Conservation (phyloP, 2,113 vertebrate species). For the Theristicus caerulescens region DNA sequence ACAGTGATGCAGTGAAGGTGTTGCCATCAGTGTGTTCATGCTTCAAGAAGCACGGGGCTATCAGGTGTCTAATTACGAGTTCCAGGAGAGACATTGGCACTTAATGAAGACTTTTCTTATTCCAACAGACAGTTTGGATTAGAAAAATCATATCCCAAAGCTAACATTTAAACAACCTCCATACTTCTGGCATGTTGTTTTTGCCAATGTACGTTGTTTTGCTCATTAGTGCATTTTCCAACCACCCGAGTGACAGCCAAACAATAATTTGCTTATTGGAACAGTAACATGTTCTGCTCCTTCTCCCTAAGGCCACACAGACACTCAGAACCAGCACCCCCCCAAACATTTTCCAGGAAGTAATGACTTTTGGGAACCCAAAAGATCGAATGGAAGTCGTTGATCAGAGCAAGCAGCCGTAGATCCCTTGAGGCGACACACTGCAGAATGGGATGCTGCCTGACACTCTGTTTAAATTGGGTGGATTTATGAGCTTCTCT, state of each 20-base stretch:
- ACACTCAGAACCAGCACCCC: not conserved
- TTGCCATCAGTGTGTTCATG: not conserved
- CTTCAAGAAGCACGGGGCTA: not conserved
- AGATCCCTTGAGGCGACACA: slow-evolving; percentile 12
- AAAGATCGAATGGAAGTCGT: not conserved
- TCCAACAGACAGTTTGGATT: not conserved
- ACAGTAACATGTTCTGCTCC: not conserved
- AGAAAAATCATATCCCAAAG: not conserved
- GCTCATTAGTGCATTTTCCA: not conserved
- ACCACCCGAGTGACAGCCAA: not conserved
- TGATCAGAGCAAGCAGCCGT: slow-evolving; percentile 41
- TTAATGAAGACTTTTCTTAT: not conserved
- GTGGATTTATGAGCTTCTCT: slow-evolving; percentile 64
- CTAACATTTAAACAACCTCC: not conserved
- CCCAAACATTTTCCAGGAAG: not conserved
- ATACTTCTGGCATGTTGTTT: not conserved
- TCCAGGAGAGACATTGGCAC: not conserved
- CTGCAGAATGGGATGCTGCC: slow-evolving; percentile 29
- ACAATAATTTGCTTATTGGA: not conserved
- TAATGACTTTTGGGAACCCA: not conserved
- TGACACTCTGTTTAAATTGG: slow-evolving; percentile 61
- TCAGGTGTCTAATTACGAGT: not conserved
- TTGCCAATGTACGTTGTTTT: not conserved
- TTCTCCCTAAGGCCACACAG: not conserved
- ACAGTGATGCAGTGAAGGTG: not conserved